phyloP scores from a whole-genome alignment of 2,113 vertebrate genomes.

The Hemichromis elongatus region DNA sequence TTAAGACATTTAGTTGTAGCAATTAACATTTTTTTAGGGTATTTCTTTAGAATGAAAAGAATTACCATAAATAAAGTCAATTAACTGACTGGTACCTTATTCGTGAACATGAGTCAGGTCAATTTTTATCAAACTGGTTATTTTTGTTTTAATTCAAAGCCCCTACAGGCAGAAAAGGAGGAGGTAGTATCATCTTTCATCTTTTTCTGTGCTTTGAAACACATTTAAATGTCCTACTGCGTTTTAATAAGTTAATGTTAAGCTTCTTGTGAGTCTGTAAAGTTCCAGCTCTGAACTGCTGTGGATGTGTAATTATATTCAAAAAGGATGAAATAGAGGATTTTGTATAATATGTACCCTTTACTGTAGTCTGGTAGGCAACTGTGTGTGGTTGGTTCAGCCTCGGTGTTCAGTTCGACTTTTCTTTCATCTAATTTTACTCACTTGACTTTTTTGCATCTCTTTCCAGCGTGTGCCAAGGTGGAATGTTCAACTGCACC shows the following conservation, averaged over 20 bases:
- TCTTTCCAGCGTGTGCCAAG: constrained; percentile 69
- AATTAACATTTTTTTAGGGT: background rate
- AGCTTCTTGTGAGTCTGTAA: too few species aligned
- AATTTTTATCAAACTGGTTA: background rate
- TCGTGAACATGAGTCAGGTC: background rate
- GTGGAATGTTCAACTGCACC: constrained; percentile 77
- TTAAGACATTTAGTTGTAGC: background rate
- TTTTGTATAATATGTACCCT: background rate
- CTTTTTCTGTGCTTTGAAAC: background rate
- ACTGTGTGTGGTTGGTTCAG: background rate
- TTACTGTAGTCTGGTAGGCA: background rate
- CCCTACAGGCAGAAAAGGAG: background rate
- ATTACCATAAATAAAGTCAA: accelerated
- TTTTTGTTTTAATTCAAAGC: accelerated
- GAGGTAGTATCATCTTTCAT: background rate
- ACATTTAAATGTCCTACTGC: background rate
- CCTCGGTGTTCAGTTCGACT: background rate
- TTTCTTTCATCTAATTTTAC: background rate
- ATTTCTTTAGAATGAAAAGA: background rate
- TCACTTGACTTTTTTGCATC: background rate
- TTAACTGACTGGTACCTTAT: background rate
- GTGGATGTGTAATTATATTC: background rate
- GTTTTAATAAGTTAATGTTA: background rate
- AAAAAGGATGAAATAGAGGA: background rate
- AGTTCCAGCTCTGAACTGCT: background rate